phyloP scores from a whole-genome alignment of 2,113 vertebrate species.

The Bolborhynchus lineola region DNA sequence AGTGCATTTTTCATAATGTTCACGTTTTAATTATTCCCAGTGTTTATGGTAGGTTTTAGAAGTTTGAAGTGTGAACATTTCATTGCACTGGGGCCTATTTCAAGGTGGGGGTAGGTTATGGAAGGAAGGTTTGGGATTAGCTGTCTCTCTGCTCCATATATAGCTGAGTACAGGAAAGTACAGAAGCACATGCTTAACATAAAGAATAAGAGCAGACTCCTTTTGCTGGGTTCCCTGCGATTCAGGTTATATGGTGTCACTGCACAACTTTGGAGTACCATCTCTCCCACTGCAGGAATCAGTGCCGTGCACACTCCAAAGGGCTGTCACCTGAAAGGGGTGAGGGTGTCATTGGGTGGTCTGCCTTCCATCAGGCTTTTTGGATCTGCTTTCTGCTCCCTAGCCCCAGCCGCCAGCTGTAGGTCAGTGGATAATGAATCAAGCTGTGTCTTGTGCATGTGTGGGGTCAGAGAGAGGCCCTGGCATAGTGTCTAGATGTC shows the following conservation, averaged over 20 bases:
- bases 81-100: background rate
- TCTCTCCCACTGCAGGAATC: background rate
- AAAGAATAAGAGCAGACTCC: background rate
- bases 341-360: background rate
- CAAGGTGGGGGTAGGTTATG: background rate
- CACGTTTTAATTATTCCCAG: background rate
- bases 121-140: background rate
- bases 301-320: accelerated
- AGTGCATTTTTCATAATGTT: background rate
- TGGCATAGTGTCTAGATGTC: background rate
- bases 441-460: background rate
- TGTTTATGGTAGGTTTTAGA: background rate
- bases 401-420: background rate
- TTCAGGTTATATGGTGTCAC: background rate
- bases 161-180: background rate
- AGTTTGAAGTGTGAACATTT: background rate
- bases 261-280: background rate
- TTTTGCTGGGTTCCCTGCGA: background rate
- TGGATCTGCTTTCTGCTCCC: background rate
- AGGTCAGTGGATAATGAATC: background rate
- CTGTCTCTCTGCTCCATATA: background rate
- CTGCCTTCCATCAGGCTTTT: background rate
- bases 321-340: background rate
- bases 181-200: background rate
- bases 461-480: background rate